phyloP scores from a whole-genome alignment of 2,113 vertebrate species.

The Petaurus breviceps region DNA sequence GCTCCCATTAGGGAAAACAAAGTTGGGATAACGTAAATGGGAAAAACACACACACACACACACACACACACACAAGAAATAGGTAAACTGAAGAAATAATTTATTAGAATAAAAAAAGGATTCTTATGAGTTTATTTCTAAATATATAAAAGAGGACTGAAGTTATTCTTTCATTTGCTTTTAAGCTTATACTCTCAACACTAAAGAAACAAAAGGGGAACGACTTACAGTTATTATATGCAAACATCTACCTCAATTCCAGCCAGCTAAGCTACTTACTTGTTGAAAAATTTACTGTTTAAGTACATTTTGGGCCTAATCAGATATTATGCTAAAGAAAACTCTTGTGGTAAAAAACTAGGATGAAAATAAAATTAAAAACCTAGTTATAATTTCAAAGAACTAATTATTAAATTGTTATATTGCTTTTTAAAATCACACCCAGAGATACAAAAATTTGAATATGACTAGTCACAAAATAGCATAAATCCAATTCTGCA shows the following conservation, averaged over 20 bases:
- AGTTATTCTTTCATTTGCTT: constrained; percentile 2
- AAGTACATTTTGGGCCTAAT: constrained; percentile 60
- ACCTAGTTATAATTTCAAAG: constrained; percentile 37
- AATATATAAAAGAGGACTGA: constrained; percentile 23
- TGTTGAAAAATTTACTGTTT: constrained; percentile 11
- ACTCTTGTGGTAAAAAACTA: neutral
- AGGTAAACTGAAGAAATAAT: constrained; percentile 21
- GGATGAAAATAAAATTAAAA: constrained; percentile 47
- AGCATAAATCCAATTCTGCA: constrained; percentile 37
- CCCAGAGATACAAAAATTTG: neutral
- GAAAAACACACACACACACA: no score
- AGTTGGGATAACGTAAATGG: constrained; percentile 1
- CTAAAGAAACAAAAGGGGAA: neutral
- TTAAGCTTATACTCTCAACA: neutral
- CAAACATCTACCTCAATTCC: constrained; percentile 4
- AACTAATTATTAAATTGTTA: constrained; percentile 36
- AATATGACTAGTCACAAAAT: constrained; percentile 3
- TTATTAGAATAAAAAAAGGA: constrained; percentile 37
- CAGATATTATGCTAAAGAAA: constrained; percentile 47
- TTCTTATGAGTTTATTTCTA: constrained; percentile 34
- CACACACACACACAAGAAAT: neutral
- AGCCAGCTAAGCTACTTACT: neutral
- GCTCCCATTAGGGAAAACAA: constrained; percentile 33
- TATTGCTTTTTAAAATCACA: constrained; percentile 15
- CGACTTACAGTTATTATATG: neutral